phyloP scores from a whole-genome alignment of 2,888 invertebrate genomes.

The Leucoma salicis region DNA sequence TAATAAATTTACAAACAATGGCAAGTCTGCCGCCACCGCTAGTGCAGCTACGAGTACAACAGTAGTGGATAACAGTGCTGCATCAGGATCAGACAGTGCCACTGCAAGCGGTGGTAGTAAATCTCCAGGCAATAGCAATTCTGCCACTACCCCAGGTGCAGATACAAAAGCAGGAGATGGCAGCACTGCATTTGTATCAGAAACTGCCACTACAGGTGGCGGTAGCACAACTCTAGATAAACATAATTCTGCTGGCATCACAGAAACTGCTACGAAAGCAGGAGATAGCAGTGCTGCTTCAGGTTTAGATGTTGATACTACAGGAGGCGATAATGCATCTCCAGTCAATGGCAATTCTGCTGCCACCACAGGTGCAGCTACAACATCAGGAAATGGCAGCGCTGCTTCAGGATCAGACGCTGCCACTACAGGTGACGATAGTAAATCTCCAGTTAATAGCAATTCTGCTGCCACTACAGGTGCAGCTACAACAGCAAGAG shows the following conservation, averaged over 20 bases:
- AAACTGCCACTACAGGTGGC: background rate
- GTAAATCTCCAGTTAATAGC: background rate
- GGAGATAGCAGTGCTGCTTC: background rate
- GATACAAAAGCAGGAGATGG: background rate
- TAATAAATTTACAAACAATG: too few species aligned
- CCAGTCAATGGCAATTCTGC: background rate
- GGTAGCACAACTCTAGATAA: background rate
- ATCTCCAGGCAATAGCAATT: too few species aligned
- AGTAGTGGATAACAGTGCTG: background rate
- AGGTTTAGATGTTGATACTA: background rate
- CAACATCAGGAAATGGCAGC: background rate
- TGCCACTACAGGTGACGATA: background rate
- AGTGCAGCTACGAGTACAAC: too few species aligned
- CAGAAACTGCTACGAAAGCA: too few species aligned
- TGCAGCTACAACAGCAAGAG: background rate
- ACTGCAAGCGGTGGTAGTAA: too few species aligned
- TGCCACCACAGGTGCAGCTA: background rate
- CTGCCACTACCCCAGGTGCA: background rate
- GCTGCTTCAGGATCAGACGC: background rate
- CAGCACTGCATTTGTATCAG: too few species aligned
- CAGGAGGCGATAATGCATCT: background rate
- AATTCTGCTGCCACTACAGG: background rate
- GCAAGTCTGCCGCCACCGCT: too few species aligned
- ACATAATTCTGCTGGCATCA: background rate
- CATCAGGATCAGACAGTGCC: background rate